Percentiles rank a stretch among this genome's conserved stretches.
Evolutionary conservation across 2,113 vertebrate species (phyloP).

Genomic region (Hemiscyllium ocellatum): DNA sequence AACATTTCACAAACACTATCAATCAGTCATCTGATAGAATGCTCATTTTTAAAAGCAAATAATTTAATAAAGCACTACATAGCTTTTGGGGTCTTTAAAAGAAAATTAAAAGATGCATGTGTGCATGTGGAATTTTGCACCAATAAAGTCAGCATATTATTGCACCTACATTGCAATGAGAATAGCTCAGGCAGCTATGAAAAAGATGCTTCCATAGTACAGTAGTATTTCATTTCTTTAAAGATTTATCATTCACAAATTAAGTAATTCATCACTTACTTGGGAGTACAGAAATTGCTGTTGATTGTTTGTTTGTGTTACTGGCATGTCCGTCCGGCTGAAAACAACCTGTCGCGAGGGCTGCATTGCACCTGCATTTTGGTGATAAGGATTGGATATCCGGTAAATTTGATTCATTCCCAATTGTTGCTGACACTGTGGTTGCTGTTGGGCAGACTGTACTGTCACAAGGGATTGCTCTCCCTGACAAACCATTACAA

Average conservation of each 20-base stretch:
- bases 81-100: neutral
- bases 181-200: neutral
- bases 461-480: conserved; percentile 30
- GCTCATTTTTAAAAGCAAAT: neutral
- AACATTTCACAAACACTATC: neutral
- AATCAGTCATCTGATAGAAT: neutral
- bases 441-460: conserved; percentile 28
- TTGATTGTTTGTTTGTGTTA: conserved; percentile 19
- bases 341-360: conserved; percentile 24
- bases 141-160: neutral
- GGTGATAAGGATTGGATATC: conserved; percentile 32
- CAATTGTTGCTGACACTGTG: conserved; percentile 30
- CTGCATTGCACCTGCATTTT: conserved; percentile 20
- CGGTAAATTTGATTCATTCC: conserved; percentile 33
- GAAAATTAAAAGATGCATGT: neutral
- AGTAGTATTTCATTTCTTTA: neutral
- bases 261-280: conserved; percentile 21
- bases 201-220: neutral
- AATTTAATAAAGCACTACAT: neutral
- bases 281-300: conserved; percentile 30
- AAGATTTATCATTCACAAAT: neutral
- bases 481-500: conserved; percentile 34
- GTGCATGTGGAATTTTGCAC: neutral
- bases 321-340: conserved; percentile 16
- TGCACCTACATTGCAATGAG: neutral